Evolutionary conservation across 92 coral and sea anemone species (phyloP), one percentile per base, ranked within the genome.

Genomic region (Phenganax marumi): DNA sequence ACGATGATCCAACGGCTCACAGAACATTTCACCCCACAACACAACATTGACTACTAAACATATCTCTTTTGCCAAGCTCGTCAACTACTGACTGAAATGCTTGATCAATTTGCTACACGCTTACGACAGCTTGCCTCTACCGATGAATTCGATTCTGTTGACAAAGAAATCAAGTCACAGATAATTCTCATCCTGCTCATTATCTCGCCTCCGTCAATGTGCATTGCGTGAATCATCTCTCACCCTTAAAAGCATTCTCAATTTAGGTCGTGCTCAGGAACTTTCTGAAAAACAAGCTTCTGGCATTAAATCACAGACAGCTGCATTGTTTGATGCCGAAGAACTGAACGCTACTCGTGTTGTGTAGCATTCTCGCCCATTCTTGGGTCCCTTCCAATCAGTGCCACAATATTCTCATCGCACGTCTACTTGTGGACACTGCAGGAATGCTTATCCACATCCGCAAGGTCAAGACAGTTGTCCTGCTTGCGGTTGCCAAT

Each of bases 261-360:
- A 88, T 13, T 56, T 16, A 12, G 88, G 88, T 21, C 71, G 72
- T 12, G 85, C 89, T 23, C 75, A 84, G 70, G 91, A 88, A 80
- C 81, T 80, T 17, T 43, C 84, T 10, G 53, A 76, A 54, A n/a
- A n/a, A n/a, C n/a, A n/a, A n/a, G n/a, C n/a, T n/a, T n/a, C n/a
- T n/a, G n/a, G n/a, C n/a, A n/a, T 54, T 54, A 54, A 54, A 54
- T 10, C 60, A 54, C 60, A 54, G 60, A 10, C 60, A 10, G 60
- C 60, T 10, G 60, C 10, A 10, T n/a, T 10, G 11, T 54, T n/a
- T 54, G 60, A n/a, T n/a, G n/a, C n/a, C n/a, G n/a, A n/a, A n/a
- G n/a, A n/a, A n/a, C n/a, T n/a, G n/a, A n/a, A n/a, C n/a, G n/a
- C n/a, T n/a, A n/a, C 11, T n/a, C n/a, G n/a, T n/a, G 60, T n/a